A percentile compares a stretch with the other conserved stretches of the same genome.
Conservation (phyloP, 1,140 invertebrate species). For the Lepidotrigona ventralis region DNA sequence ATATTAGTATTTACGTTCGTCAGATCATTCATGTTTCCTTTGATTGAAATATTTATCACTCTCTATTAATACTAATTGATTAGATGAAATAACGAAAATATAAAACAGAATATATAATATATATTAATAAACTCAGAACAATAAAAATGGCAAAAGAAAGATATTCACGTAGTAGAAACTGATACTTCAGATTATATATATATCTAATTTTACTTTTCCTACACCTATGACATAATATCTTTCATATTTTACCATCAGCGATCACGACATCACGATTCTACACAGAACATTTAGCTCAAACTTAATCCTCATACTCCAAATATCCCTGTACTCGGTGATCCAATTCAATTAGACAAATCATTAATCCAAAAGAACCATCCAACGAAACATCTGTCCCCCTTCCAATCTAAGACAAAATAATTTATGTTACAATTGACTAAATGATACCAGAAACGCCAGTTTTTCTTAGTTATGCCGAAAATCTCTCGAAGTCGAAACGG, state of each 20-base stretch:
- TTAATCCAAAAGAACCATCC: not conserved
- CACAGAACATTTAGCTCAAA: not conserved
- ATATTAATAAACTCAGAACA: not conserved
- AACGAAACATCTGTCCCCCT: not conserved
- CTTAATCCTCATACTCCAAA: not conserved
- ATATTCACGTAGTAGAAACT: not conserved
- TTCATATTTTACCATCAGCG: not conserved
- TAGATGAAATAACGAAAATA: too few relatives aligned
- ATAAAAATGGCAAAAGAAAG: not conserved
- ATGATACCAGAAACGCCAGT: not conserved
- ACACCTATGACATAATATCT: not conserved
- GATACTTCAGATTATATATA: not conserved
- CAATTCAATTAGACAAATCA: slow-evolving; percentile 6
- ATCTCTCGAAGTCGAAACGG: not conserved
- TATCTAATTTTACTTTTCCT: not conserved
- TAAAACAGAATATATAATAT: too few relatives aligned
- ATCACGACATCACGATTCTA: not conserved
- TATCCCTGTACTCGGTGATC: not conserved
- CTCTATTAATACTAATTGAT: too few relatives aligned
- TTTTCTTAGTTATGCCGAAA: not conserved
- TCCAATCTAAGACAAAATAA: not conserved
- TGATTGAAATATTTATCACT: too few relatives aligned
- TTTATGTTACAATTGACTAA: not conserved
- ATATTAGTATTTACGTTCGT: not conserved
- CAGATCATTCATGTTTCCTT: too few relatives aligned